A percentile compares a stretch with the other conserved stretches of the same genome.
Conservation (phyloP, 2,888 invertebrate species). For the Esperia sulphurella region DNA sequence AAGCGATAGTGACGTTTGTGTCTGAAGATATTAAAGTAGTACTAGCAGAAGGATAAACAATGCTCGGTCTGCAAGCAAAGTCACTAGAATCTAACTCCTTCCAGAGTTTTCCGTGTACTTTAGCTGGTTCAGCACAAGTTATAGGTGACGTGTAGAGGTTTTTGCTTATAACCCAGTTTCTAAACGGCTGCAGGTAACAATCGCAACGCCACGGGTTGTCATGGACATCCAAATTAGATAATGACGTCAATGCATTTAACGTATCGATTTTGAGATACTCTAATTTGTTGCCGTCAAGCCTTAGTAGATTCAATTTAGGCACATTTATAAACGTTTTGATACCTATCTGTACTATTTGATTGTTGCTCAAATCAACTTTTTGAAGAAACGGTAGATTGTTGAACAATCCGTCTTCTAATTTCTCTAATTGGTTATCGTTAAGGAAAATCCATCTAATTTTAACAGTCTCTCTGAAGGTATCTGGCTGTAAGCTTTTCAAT, state of each 20-base stretch:
- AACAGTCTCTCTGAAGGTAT: conserved; percentile 84
- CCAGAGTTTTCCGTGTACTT: conserved; percentile 86
- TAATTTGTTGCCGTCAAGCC: conserved; percentile 86
- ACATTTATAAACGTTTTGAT: conserved; percentile 85
- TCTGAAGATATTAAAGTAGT: conserved; percentile 81
- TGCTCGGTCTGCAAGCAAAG: conserved; percentile 90
- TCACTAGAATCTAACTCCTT: conserved; percentile 83
- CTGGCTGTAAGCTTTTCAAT: conserved; percentile 81
- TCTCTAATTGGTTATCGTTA: conserved; percentile 86
- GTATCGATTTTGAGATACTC: conserved; percentile 83
- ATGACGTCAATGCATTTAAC: conserved; percentile 81
- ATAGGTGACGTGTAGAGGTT: conserved; percentile 88
- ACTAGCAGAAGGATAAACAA: conserved; percentile 81
- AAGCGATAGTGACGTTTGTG: conserved; percentile 84
- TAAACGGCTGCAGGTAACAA: conserved; percentile 88
- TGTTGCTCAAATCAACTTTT: conserved; percentile 87
- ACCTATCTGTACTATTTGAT: conserved; percentile 84
- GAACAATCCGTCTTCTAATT: conserved; percentile 87
- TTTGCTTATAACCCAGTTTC: conserved; percentile 85
- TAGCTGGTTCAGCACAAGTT: conserved; percentile 84
- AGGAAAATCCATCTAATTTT: conserved; percentile 86
- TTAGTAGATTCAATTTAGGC: conserved; percentile 83
- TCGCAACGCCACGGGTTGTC: conserved; percentile 95
- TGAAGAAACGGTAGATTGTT: conserved; percentile 85
- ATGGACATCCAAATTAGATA: conserved; percentile 86